phyloP scores from a whole-genome alignment of 2,113 vertebrate species.

The Orientallactaga bullata region DNA sequence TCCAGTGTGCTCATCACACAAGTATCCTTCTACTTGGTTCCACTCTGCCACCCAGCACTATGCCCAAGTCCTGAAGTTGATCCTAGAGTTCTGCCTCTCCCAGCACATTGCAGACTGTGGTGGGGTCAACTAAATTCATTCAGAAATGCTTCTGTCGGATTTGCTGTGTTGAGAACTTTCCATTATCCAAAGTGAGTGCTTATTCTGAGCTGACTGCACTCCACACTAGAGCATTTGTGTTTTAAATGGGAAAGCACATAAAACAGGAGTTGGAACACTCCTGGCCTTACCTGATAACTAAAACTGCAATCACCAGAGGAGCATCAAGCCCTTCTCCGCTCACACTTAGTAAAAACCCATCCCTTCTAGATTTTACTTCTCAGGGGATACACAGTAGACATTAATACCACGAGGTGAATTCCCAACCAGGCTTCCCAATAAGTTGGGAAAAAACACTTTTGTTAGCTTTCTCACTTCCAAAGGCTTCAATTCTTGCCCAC shows the following conservation, averaged over 20 bases:
- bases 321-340: background rate
- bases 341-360: background rate
- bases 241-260: slow-evolving; percentile 24
- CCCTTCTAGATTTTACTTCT: background rate
- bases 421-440: background rate
- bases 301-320: background rate
- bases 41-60: background rate
- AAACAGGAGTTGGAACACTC: background rate
- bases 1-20: slow-evolving; percentile 47
- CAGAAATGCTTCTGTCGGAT: background rate
- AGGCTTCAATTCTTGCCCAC: background rate
- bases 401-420: background rate
- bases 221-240: background rate
- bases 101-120: background rate
- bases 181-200: background rate
- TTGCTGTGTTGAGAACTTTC: background rate
- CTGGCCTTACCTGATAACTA: background rate
- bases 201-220: background rate
- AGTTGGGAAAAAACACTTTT: background rate
- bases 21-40: slow-evolving; percentile 41
- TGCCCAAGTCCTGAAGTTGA: slow-evolving; percentile 37
- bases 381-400: background rate
- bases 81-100: slow-evolving; percentile 27
- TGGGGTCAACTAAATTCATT: no score
- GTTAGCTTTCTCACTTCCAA: background rate